Evolutionary conservation across 2,113 vertebrate genomes (phyloP).

Genomic region (Dasyurus viverrinus): DNA sequence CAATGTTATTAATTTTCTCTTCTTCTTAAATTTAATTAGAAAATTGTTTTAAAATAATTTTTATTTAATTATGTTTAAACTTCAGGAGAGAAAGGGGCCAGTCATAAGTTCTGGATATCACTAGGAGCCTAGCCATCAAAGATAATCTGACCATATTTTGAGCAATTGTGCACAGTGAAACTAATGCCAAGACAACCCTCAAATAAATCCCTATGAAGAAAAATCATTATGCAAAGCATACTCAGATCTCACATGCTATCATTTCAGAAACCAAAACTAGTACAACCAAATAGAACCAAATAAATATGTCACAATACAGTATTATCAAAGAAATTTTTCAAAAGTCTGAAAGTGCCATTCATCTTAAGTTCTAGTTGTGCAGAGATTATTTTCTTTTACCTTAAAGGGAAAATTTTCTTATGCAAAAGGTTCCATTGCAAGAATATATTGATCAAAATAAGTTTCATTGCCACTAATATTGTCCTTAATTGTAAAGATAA

Average conservation of each 20-base stretch:
- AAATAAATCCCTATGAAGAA: constrained; percentile 41
- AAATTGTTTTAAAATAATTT: constrained; percentile 80
- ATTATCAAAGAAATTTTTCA: constrained; percentile 24
- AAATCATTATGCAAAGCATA: constrained; percentile 38
- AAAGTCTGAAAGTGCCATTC: constrained; percentile 48
- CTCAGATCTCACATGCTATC: constrained; percentile 1
- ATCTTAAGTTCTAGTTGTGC: constrained; percentile 53
- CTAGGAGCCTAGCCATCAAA: constrained; percentile 12
- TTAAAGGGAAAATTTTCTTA: constrained; percentile 67
- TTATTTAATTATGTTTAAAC: constrained; percentile 80
- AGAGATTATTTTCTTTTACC: constrained; percentile 70
- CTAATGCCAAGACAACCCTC: neutral
- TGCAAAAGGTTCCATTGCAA: constrained; percentile 78
- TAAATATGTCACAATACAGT: constrained; percentile 17
- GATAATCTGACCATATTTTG: constrained; percentile 18
- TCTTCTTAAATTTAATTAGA: constrained; percentile 79
- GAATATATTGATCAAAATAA: constrained; percentile 83
- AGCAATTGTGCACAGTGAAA: neutral
- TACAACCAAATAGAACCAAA: constrained; percentile 31
- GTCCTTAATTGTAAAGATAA: constrained; percentile 88
- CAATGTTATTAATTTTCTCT: constrained; percentile 81
- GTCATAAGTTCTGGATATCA: constrained; percentile 37
- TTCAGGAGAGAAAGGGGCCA: constrained; percentile 67
- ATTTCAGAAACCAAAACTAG: constrained; percentile 41
- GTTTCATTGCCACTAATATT: constrained; percentile 85